These are phyloP conservation scores for Netelia fuscicornis DNA, from an alignment of 2,888 invertebrate genomes.

Conservation along the genomic window DNA sequence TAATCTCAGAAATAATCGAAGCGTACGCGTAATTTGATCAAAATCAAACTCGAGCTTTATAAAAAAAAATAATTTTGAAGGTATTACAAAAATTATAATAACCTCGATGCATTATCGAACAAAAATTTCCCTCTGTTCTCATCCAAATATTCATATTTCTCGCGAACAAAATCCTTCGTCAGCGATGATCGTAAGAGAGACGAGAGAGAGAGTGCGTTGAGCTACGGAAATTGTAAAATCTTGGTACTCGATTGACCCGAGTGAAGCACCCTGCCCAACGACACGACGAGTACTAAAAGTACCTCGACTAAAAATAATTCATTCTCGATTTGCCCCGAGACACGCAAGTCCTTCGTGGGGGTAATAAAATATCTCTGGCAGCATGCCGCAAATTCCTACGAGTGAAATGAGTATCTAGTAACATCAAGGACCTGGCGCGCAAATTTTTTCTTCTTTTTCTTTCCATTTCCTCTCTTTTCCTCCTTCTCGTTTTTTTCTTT, in stretches of 20 bases:
- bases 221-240: neutral
- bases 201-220: no score
- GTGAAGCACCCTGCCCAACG: neutral
- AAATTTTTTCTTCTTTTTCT: neutral
- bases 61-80: no score
- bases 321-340: constrained; percentile 21
- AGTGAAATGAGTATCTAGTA: neutral
- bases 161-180: no score
- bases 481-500: neutral
- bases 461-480: neutral
- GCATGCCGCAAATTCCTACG: constrained; percentile 27
- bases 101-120: no score
- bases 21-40: no score
- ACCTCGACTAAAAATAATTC: neutral
- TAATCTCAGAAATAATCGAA: no score
- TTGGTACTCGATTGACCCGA: neutral
- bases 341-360: neutral
- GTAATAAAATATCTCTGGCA: constrained; percentile 42
- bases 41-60: no score
- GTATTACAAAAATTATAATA: no score
- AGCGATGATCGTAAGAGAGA: no score
- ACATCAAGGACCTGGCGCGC: neutral
- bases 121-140: no score
- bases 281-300: neutral
- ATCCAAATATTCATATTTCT: no score